Base-by-base conservation (phyloP, 1,140 invertebrate species). In the Hylyphantes graminicola region DNA sequence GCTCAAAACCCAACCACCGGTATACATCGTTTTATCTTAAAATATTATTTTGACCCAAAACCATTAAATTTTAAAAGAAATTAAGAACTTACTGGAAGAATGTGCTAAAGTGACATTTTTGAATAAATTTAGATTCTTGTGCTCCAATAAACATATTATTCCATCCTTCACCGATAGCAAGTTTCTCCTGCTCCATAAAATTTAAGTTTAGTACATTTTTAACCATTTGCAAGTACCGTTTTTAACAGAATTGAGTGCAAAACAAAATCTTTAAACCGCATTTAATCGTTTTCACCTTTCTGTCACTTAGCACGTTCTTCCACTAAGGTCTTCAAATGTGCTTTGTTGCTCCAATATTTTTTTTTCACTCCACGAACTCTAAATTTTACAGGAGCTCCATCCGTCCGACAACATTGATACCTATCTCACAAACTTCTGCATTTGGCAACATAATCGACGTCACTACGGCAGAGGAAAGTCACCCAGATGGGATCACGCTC, bases 401-500 rank as follows among this genome's bases (percentile, higher is more conserved):
- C 80, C 87, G 48, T 87, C 87, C 2, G 87, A 87, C 54, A 87
- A 93, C 87, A 93, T 93, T 68, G 93, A 93, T 86, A 88, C 90
- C 61, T 93, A 92, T 86, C 88, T 93, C 12, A 92, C 91, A 10
- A 92, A 91, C 87, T 93, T 93, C 88, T 93, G 93, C 86, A 91
- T 90, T 61, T 93, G 93, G 93, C 93, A 93, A 88, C 90, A 90
- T 75, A 90, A 89, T 0, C 90, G 92, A 86, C 92, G 93, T 87
- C 92, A 92, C 4, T 87, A 87, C 0, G 89, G 89, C 10, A 92
- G 86, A 21, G 86, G 85, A 17, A 77, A 79, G 67, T 85, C 78
- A 12, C 76, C 92, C 15, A 92, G 93, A 85, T 93, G 93, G 93
- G 93, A 93, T 87, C 93, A 93, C 87, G 93, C 93, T 2, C 88